Evolutionary conservation across 1,140 invertebrate genomes (phyloP).

Genomic region (Eriosoma lanigerum): DNA sequence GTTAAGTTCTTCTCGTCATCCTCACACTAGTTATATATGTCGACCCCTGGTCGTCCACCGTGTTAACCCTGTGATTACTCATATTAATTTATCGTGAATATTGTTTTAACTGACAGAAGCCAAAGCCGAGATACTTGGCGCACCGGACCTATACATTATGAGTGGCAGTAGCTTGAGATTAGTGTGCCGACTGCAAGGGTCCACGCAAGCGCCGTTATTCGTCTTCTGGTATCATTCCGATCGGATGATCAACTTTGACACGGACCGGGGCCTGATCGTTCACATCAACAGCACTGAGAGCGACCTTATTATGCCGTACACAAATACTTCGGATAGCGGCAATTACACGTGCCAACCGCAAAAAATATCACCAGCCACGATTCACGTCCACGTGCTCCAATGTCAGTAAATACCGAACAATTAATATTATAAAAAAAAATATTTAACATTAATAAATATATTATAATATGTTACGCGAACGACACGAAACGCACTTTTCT

Average conservation of each 20-base stretch:
- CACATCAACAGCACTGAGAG: slow-evolving; percentile 58
- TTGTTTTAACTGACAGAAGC: slow-evolving; percentile 67
- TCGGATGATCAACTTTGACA: slow-evolving; percentile 62
- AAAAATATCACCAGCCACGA: slow-evolving; percentile 79
- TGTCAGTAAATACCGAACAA: too few relatives aligned
- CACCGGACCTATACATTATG: slow-evolving; percentile 74
- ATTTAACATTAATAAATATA: too few relatives aligned
- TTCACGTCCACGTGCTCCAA: slow-evolving; percentile 83
- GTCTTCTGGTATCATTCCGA: slow-evolving; percentile 71
- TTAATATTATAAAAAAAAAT: too few relatives aligned
- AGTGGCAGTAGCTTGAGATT: slow-evolving; percentile 71
- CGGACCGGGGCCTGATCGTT: slow-evolving; percentile 55
- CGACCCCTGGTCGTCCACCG: too few relatives aligned
- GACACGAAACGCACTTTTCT: too few relatives aligned
- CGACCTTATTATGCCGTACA: slow-evolving; percentile 58
- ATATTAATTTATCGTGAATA: too few relatives aligned
- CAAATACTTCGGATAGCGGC: slow-evolving; percentile 67
- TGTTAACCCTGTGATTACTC: too few relatives aligned
- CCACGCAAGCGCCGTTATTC: slow-evolving; percentile 74
- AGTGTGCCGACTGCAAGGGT: slow-evolving; percentile 70
- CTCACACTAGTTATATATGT: too few relatives aligned
- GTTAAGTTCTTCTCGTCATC: too few relatives aligned
- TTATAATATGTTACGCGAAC: background rate
- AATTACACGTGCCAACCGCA: slow-evolving; percentile 86
- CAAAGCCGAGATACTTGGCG: slow-evolving; percentile 72